Conservation (phyloP, 1,140 invertebrate species). For the Archivesica marissinica region DNA sequence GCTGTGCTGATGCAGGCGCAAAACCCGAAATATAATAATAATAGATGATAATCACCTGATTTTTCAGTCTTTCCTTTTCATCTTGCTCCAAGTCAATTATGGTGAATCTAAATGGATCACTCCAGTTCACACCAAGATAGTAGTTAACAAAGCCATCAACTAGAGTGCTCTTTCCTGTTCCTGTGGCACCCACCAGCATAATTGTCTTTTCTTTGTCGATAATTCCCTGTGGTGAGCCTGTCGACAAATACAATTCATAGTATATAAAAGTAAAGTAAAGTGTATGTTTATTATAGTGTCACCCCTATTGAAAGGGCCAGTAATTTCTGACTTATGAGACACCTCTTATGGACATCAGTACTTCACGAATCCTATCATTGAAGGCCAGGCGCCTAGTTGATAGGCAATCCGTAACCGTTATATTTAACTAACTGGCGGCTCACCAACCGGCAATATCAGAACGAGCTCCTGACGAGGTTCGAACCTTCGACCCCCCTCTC, state of each 20-base stretch:
- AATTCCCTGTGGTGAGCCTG: background rate
- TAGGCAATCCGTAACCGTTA: too few species aligned
- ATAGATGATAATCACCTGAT: background rate
- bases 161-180: conserved; percentile 28
- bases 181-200: conserved; percentile 19
- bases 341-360: background rate
- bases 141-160: conserved; percentile 45
- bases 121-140: conserved; percentile 45
- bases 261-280: background rate
- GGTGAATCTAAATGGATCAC: conserved; percentile 48
- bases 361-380: background rate
- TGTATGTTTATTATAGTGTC: background rate
- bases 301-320: background rate
- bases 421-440: too few species aligned
- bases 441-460: too few species aligned
- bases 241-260: background rate
- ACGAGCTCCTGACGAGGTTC: too few species aligned
- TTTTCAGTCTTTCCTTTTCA: background rate
- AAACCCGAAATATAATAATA: background rate
- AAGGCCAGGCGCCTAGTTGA: background rate
- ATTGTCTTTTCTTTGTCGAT: conserved; percentile 2
- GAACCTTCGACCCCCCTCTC: too few species aligned
- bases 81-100: conserved; percentile 15
- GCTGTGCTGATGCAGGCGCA: too few species aligned
- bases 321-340: background rate